Evolutionary conservation across 1,140 invertebrate genomes (phyloP), one percentile per base, ranked within the genome.

Genomic region (Laodelphax striatellus): DNA sequence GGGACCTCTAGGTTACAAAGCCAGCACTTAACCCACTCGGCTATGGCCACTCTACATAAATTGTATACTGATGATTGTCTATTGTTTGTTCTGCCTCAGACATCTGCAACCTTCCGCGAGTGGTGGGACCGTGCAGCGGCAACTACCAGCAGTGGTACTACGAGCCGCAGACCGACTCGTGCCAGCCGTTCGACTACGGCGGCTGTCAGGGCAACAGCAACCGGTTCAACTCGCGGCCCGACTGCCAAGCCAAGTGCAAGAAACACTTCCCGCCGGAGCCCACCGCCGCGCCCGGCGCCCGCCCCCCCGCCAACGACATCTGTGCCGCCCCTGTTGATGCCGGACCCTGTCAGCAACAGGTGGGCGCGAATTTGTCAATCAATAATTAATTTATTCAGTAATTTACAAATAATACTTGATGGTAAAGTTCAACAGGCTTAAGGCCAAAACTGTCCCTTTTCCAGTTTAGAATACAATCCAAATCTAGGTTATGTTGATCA

Each of bases 141-240:
- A 77, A 77, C 31, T 79, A 84, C 17, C 73, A 73, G 0, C 82
- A 84, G 62, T 94, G 81, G 76, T 92, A 85, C 70, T 94, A 85
- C 67, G 87, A 94, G 58, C 67, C 70, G 11, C 70, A 73, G 3
- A 78, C 77, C 2, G 82, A 84, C 44, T 66, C 73, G n/a, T 90
- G 88, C 67, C 70, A 80, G 58, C 77, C 81, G 65, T 87, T 86
- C 66, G 77, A 78, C n/a, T 85, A 84, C 62, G 82, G 83, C 3
- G 83, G 82, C 6, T 84, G 82, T 65, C 81, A 81, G 62, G 84
- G 88, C 22, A 86, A 88, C 66, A 82, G 79, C 69, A 88, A 87
- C 73, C 76, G 81, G 57, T 85, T 85, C 41, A 38, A 53, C 16
- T 31, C 53, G 13, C 14, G 52, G 52, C 72, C 71, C 54, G 72